These are phyloP conservation scores for Odiellus spinosus DNA, from an alignment of 2,888 invertebrate genomes.

Conservation along the genomic window DNA sequence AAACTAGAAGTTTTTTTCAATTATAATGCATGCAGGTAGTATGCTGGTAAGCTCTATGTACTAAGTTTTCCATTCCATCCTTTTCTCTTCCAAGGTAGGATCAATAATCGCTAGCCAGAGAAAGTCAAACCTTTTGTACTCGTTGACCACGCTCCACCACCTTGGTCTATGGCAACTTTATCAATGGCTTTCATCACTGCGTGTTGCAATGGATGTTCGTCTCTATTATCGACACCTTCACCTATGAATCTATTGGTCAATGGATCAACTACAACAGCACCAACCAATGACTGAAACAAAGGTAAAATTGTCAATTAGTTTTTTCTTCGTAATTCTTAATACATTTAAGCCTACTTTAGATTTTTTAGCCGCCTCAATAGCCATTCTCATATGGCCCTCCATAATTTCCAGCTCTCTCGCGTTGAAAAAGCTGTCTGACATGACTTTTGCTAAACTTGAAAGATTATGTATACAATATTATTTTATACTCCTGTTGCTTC, in stretches of 20 bases:
- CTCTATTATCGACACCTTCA: slow-evolving; percentile 37
- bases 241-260: slow-evolving; percentile 47
- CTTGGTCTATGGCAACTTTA: slow-evolving; percentile 63
- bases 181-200: slow-evolving; percentile 71
- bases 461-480: no score
- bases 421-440: slow-evolving; percentile 44
- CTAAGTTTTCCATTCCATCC: not conserved
- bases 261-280: slow-evolving; percentile 60
- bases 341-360: slow-evolving; percentile 22
- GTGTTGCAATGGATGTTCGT: slow-evolving; percentile 58
- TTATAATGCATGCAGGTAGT: no score
- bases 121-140: not conserved
- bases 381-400: slow-evolving; percentile 26
- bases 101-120: no score
- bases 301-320: no score
- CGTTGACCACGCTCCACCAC: slow-evolving; percentile 47
- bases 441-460: slow-evolving; percentile 18
- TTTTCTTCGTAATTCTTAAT: not conserved
- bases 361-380: slow-evolving; percentile 37
- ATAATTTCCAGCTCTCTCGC: slow-evolving; percentile 39
- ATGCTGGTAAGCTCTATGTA: no score
- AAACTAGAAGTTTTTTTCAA: no score
- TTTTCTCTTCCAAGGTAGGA: not conserved
- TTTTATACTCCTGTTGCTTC: no score
- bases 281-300: slow-evolving; percentile 15